Conservation (phyloP, 2,113 vertebrate species). For the Pyrgilauda ruficollis region DNA sequence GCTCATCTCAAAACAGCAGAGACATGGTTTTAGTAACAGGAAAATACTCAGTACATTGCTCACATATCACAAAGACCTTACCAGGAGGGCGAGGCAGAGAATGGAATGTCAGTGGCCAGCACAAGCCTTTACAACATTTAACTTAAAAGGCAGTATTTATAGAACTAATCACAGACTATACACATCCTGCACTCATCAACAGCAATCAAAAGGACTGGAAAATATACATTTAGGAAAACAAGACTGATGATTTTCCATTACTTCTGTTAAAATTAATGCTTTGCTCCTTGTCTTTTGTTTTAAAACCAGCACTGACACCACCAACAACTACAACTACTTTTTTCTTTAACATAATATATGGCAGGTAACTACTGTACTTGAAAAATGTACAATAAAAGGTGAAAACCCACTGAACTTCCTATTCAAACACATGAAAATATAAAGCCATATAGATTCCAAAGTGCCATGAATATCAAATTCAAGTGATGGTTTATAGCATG, state of each 20-base stretch:
- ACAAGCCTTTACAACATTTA: constrained; percentile 82
- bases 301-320: constrained; percentile 45
- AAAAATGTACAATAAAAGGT: constrained; percentile 57
- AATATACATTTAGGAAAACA: constrained; percentile 74
- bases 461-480: constrained; percentile 85
- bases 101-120: constrained; percentile 81
- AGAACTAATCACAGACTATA: constrained; percentile 78
- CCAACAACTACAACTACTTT: constrained; percentile 50
- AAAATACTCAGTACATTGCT: constrained; percentile 37
- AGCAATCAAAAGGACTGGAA: constrained; percentile 68
- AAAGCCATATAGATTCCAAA: constrained; percentile 77
- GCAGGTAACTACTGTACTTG: constrained; percentile 36
- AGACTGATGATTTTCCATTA: constrained; percentile 29
- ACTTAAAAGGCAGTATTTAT: constrained; percentile 79
- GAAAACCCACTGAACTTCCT: constrained; percentile 50
- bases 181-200: constrained; percentile 77
- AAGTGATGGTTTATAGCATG: constrained; percentile 79
- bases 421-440: constrained; percentile 61
- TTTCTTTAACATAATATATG: constrained; percentile 50
- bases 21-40: constrained; percentile 22
- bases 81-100: constrained; percentile 21
- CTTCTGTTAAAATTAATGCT: constrained; percentile 54
- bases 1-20: constrained; percentile 58
- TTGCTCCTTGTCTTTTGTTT: constrained; percentile 29
- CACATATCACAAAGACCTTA: constrained; percentile 54